A percentile compares a stretch with the other conserved stretches of the same genome.
phyloP scores from a whole-genome alignment of 2,113 vertebrate genomes.

The Madoqua kirkii region DNA sequence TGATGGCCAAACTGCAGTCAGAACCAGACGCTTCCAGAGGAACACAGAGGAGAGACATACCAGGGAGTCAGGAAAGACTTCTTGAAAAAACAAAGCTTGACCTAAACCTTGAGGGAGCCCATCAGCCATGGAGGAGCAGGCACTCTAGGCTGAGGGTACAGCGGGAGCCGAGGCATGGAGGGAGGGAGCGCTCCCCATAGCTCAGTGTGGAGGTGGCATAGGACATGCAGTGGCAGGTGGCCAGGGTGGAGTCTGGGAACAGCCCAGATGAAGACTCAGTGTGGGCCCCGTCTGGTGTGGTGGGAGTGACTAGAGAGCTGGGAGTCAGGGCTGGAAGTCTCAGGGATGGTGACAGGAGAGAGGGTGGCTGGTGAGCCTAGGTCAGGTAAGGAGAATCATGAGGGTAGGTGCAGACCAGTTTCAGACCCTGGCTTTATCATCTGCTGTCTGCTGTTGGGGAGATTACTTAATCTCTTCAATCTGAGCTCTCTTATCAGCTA shows the following conservation, averaged over 20 bases:
- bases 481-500: neutral
- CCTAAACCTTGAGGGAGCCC: neutral
- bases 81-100: neutral
- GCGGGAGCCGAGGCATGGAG: neutral
- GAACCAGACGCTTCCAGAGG: neutral
- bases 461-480: neutral
- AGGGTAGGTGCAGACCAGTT: neutral
- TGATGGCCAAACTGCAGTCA: neutral
- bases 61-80: neutral
- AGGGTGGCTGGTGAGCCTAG: neutral
- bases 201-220: neutral
- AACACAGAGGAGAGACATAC: neutral
- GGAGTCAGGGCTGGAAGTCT: neutral
- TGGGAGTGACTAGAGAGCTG: neutral
- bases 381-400: neutral
- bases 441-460: neutral
- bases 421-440: neutral
- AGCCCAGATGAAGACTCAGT: neutral
- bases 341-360: neutral
- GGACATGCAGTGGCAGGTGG: neutral
- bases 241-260: neutral
- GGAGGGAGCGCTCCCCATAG: neutral
- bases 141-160: neutral
- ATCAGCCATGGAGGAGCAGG: neutral
- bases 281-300: fast-evolving